Percentiles rank a stretch among this genome's conserved stretches.
These are phyloP conservation scores for Phrixothrix hirtus DNA, from an alignment of 2,888 invertebrate species.

Conservation along the genomic window DNA sequence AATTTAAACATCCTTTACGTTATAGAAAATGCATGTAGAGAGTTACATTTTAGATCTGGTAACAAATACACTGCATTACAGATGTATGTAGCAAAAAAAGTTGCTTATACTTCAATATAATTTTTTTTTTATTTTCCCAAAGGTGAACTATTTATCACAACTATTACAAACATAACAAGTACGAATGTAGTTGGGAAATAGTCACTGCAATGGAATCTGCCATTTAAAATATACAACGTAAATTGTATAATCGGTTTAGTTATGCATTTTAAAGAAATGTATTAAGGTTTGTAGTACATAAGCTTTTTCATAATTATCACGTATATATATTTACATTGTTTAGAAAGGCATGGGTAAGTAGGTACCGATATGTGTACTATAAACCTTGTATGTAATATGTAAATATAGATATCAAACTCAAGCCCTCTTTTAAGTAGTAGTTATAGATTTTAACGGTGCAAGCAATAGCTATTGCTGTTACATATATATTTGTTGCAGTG, in stretches of 20 bases:
- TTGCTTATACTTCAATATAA: no score
- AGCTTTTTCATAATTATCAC: no score
- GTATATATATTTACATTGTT: no score
- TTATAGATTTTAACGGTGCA: conserved; percentile 11
- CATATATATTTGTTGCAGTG: conserved; percentile 76
- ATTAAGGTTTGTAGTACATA: conserved; percentile 13
- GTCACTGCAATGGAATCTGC: conserved; percentile 20
- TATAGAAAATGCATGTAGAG: no score
- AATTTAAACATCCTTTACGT: no score
- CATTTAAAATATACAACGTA: conserved; percentile 4
- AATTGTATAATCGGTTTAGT: background rate
- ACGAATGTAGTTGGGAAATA: conserved; percentile 9
- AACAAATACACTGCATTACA: no score
- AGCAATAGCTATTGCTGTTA: conserved; percentile 22
- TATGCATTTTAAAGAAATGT: conserved; percentile 9
- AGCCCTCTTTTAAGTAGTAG: conserved; percentile 1
- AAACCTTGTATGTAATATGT: background rate
- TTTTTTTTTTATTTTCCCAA: no score
- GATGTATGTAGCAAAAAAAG: no score
- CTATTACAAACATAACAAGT: background rate
- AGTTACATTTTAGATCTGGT: no score
- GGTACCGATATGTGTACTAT: background rate
- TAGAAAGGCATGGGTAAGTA: no score
- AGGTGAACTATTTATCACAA: conserved; percentile 3
- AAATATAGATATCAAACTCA: no score